Evolutionary conservation across 2,888 invertebrate species (phyloP).

Genomic region (Lutraria lutraria): DNA sequence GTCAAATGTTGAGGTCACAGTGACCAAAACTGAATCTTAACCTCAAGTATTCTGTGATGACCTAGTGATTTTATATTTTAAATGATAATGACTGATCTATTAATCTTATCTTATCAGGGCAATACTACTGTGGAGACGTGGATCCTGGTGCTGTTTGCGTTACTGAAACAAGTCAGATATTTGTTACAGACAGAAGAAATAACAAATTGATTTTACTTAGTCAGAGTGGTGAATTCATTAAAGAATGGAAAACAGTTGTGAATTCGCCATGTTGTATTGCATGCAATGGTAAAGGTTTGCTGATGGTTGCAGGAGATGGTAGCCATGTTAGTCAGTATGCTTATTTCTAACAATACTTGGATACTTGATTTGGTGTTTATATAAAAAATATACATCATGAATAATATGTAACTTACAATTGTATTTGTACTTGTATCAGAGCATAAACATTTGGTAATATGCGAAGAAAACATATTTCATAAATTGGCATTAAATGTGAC

Average conservation of each 20-base stretch:
- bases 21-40: too few species aligned
- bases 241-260: slow-evolving; percentile 64
- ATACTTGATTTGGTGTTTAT: too few species aligned
- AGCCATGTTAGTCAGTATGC: slow-evolving; percentile 48
- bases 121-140: slow-evolving; percentile 45
- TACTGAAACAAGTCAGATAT: slow-evolving; percentile 65
- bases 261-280: slow-evolving; percentile 55
- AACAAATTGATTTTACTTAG: slow-evolving; percentile 65
- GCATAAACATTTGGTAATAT: too few species aligned
- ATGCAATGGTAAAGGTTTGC: slow-evolving; percentile 55
- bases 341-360: background rate
- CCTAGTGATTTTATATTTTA: too few species aligned
- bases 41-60: too few species aligned
- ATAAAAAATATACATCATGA: too few species aligned
- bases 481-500: too few species aligned
- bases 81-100: background rate
- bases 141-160: slow-evolving; percentile 65
- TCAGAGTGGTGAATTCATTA: slow-evolving; percentile 53
- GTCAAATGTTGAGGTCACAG: too few species aligned
- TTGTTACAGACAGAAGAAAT: slow-evolving; percentile 65
- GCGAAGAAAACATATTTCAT: too few species aligned
- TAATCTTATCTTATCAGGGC: slow-evolving; percentile 47
- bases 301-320: slow-evolving; percentile 64
- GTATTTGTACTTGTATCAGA: too few species aligned
- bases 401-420: too few species aligned